phyloP scores from a whole-genome alignment of 23 tunicate genomes.

The Aplidium turbinatum region DNA sequence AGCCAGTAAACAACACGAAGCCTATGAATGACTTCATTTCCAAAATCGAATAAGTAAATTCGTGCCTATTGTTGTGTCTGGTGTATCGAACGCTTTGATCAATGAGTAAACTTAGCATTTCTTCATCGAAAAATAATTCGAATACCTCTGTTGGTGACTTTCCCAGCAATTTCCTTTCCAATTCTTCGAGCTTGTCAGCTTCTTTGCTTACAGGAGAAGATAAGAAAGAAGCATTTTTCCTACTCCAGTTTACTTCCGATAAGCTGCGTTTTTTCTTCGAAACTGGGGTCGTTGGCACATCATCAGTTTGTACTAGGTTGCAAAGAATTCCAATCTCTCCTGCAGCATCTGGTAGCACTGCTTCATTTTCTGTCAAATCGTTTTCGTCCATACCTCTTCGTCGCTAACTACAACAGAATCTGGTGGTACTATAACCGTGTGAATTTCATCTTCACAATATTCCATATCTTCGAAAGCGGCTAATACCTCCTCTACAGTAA shows the following conservation, averaged over 20 bases:
- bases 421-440: neutral
- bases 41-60: slow-evolving; percentile 17
- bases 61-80: slow-evolving; percentile 4
- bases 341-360: neutral
- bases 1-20: slow-evolving; percentile 17
- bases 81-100: slow-evolving; percentile 13
- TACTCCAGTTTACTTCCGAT: neutral
- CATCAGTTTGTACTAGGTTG: slow-evolving; percentile 1
- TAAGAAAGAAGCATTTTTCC: slow-evolving; percentile 13
- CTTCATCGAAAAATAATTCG: slow-evolving; percentile 17
- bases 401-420: neutral
- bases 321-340: neutral
- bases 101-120: slow-evolving; percentile 19
- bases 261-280: neutral
- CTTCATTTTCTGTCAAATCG: slow-evolving; percentile 1
- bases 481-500: too few species aligned
- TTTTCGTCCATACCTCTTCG: neutral
- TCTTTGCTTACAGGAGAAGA: slow-evolving; percentile 21
- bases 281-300: slow-evolving; percentile 11
- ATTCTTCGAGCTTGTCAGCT: slow-evolving; percentile 14
- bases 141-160: slow-evolving; percentile 11
- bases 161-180: slow-evolving; percentile 17
- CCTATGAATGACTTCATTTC: slow-evolving; percentile 21
- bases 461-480: too few species aligned
- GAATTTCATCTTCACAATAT: too few species aligned